Conservation (phyloP, 1,140 invertebrate species). For the Heliconius nattereri region DNA sequence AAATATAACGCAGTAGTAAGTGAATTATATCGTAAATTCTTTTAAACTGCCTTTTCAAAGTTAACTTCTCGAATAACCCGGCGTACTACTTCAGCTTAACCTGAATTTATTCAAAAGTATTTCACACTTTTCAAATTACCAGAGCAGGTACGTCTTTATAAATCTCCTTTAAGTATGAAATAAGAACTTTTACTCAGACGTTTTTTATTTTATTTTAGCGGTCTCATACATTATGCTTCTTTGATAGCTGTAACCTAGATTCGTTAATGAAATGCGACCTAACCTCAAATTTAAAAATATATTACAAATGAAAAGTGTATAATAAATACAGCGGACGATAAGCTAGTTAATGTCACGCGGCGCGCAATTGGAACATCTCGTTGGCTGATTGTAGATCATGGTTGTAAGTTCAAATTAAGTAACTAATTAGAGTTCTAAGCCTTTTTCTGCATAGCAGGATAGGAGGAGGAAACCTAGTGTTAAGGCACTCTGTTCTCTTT, state of each 20-base stretch:
- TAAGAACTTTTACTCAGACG: conserved; percentile 12
- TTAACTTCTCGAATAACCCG: conserved; percentile 13
- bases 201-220: neutral
- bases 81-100: conserved; percentile 26
- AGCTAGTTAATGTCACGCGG: neutral
- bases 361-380: neutral
- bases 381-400: neutral
- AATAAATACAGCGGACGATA: neutral
- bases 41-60: neutral
- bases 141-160: conserved; percentile 5
- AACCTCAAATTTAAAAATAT: neutral
- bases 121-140: conserved; percentile 29
- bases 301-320: neutral
- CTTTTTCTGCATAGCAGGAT: too few relatives aligned
- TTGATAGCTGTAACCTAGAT: conserved; percentile 6
- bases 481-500: too few relatives aligned
- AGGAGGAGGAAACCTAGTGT: too few relatives aligned
- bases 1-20: neutral
- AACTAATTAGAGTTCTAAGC: too few relatives aligned
- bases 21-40: neutral
- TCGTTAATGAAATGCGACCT: neutral
- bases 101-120: conserved; percentile 29
- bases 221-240: conserved; percentile 6
- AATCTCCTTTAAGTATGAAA: conserved; percentile 8
- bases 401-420: too few relatives aligned